Evolutionary conservation across 2,113 vertebrate genomes (phyloP).

Genomic region (Zosterops japonicus): DNA sequence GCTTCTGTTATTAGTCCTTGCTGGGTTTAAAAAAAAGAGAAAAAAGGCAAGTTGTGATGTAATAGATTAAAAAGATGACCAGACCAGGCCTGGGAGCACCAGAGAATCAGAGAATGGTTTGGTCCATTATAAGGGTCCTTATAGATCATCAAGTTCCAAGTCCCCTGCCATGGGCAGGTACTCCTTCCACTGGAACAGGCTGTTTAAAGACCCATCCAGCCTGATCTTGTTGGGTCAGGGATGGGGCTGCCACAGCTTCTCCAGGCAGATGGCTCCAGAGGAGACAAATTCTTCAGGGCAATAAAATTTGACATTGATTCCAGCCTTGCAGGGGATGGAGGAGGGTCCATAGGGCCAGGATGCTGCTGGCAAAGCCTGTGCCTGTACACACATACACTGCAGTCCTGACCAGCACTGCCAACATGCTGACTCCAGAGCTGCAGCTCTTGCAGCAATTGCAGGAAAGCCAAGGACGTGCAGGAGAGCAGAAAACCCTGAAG

Average conservation of each 20-base stretch:
- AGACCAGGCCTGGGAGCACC: accelerated
- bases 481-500: not conserved
- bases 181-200: not conserved
- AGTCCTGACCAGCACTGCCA: not conserved
- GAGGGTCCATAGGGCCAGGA: not conserved
- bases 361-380: not conserved
- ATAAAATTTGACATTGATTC: not conserved
- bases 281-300: not conserved
- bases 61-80: not conserved
- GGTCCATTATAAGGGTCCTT: not conserved
- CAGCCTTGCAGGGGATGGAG: not conserved
- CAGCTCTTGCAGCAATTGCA: accelerated
- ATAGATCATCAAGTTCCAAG: not conserved
- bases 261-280: not conserved
- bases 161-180: too few relatives aligned
- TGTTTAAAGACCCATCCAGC: not conserved
- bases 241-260: not conserved
- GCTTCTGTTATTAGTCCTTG: not conserved
- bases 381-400: not conserved
- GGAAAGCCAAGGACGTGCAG: not conserved
- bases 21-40: not conserved
- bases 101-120: not conserved
- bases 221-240: not conserved
- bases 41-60: not conserved
- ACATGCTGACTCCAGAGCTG: not conserved